Base-by-base conservation (phyloP, 1,140 invertebrate genomes). In the Pseudomyrmex pallidus region DNA sequence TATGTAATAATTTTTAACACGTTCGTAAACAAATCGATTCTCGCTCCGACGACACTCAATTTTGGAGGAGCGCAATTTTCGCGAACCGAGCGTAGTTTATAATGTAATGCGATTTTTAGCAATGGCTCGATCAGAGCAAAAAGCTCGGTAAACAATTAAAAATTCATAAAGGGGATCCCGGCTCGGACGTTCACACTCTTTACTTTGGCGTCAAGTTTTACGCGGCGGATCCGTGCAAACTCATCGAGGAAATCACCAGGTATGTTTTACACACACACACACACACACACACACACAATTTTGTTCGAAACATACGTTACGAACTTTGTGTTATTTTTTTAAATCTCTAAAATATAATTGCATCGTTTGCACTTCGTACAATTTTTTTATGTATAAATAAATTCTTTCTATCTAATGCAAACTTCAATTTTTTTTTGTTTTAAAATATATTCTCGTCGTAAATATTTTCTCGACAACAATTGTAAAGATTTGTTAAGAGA, bases 161-260 rank as follows among this genome's bases (percentile, higher is more conserved):
- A 91, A 94, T 95, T 94, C 94, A 94, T 90, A 95, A 95, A 90
- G 96, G 96, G 62, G 92, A 94, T 72, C 90, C 91, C 44, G 95
- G 95, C 50, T 94, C 95, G 84, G 96, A 97, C 87, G 96, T 96
- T 2, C 98, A 97, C 93, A 99, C 98, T 20, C 96, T 99, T 85
- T 98, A 99, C 92, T 99, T 99, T 92, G 98, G 98, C 54, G 99
- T 99, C 64, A 99, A 99, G 94, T 99, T 99, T 94, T 99, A 99
- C 94, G 98, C 99, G 0, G 98, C 98, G 2, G 99, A 99, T 95
- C 99, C 98, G 1, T 98, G 98, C 95, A 99, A 99, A 92, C 95
- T 99, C 67, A 95, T 98, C 57, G 98, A 99, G 95, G 98, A 99
- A 95, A 98, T 99, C 85, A 99, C 98, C 48, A 96, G 98, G 98